Evolutionary conservation across 2,113 vertebrate genomes (phyloP), one percentile per base, ranked within the genome.

Genomic region (Puffinus mauretanicus): DNA sequence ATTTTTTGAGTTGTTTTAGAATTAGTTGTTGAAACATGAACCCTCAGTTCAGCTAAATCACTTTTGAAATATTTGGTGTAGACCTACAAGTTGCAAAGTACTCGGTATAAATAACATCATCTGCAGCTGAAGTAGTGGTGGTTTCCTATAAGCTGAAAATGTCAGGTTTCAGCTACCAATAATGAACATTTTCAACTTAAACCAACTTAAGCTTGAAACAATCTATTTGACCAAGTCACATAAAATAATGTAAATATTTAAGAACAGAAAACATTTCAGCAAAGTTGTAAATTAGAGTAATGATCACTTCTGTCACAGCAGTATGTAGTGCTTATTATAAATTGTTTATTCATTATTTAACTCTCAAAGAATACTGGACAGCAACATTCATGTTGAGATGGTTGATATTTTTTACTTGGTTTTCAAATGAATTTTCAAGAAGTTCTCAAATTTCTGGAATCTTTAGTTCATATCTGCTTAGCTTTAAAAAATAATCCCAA

Each of bases 331-430:
- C 1, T 61, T 66, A 25, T 12, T 64, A 16, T 34, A 82, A 64
- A 38, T 57, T 60, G 1, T 47, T 75, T 75, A 64, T 71, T 82
- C 13, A 34, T 49, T 79, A 8, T 40, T 27, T 77, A 40, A 32
- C 3, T 61, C 15, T n/a, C 2, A 11, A 70, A 66, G 11, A 69
- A 88, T 54, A 51, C 8, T 34, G 9, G 20, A 49, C 21, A 88
- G 3, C 2, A 79, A 40, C 16, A 54, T 83, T 26, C 22, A 27
- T 18, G 4, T 30, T 70, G 9, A 38, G 10, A n/a, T n/a, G 25
- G 29, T 24, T 69, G 34, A 44, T 3, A n/a, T 42, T 19, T 87
- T 85, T 72, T 26, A 64, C 2, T n/a, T 0, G 0, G 1, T 42
- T 93, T 86, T 88, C 12, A 57, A 79, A 85, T 29, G 3, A 20